Evolutionary conservation across 23 tunicate genomes (phyloP), one percentile per base, ranked within the genome.

Genomic region (Corella eumyota): DNA sequence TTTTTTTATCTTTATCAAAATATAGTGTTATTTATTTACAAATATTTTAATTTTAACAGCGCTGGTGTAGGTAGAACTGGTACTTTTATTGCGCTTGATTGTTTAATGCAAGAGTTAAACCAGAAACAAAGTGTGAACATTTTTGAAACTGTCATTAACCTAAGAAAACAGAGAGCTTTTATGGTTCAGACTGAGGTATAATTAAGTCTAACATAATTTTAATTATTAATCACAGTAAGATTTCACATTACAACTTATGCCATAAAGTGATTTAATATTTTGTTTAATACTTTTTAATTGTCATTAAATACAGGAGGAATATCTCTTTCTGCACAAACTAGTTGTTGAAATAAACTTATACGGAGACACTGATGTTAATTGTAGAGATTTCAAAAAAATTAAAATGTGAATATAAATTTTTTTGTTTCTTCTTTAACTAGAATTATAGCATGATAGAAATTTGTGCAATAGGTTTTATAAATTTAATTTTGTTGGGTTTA

Each of bases 51-150:
- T 15, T 24, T 30, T 49, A 28, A 0, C 62, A 81, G 90, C 60
- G 79, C 90, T 72, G 90, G 90, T 49, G 90, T 74, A 17, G 90
- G 90, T 21, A 57, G 79, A 29, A 81, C 80, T 50, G 90, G 79
- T 20, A 57, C 79, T 0, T 81, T 49, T 34, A 72, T 81, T 29
- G 79, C 60, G 34, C 45, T 64, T 28, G 79, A 81, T 26, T 50
- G 23, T 36, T 61, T 81, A 31, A 44, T 72, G 66, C 61, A 72
- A 7, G 37, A 81, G 36, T 30, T 70, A 44, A 27, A 62, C 3
- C 1, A 57, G 26, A 52, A 46, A 17, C 36, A 66, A 15, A 4
- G 6, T 4, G 69, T 81, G 28, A 68, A 81, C 32, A 57, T 72
- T 15, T 72, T 36, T 36, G 35, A 65, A 26, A 47, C 50, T 22